Conservation (phyloP, 2,113 vertebrate genomes). For the western clawed frog (Xenopus tropicalis) region DNA sequence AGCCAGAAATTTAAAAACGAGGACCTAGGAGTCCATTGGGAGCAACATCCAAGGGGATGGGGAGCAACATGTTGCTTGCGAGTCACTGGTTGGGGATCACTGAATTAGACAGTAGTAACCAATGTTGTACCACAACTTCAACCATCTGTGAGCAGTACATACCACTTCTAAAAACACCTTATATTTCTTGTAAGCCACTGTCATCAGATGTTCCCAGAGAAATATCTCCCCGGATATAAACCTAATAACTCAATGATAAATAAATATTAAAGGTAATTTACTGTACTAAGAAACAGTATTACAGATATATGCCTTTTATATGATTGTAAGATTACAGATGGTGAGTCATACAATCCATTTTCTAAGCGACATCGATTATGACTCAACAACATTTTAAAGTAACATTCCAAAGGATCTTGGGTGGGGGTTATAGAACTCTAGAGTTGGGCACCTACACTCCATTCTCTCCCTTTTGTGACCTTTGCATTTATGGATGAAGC, state of each 20-base stretch:
- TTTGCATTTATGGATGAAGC: constrained; percentile 1
- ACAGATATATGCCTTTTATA: neutral
- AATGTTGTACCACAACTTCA: neutral
- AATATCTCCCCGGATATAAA: neutral
- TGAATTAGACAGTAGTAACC: no score
- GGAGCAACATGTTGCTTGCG: no score
- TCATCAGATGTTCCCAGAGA: neutral
- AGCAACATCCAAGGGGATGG: no score
- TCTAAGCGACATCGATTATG: neutral
- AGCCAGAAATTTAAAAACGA: no score
- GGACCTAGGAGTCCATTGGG: no score
- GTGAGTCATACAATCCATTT: constrained; percentile 7
- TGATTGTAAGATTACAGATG: neutral
- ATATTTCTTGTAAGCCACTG: neutral
- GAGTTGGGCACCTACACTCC: neutral
- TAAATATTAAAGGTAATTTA: neutral
- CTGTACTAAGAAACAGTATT: neutral
- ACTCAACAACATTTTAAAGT: neutral
- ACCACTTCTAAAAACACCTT: neutral
- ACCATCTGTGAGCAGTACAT: neutral
- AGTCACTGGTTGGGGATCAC: no score
- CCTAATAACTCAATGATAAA: neutral
- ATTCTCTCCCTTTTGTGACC: neutral
- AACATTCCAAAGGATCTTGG: neutral
- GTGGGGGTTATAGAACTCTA: neutral